phyloP scores from a whole-genome alignment of 2,113 vertebrate species.

The Ammospiza caudacuta region DNA sequence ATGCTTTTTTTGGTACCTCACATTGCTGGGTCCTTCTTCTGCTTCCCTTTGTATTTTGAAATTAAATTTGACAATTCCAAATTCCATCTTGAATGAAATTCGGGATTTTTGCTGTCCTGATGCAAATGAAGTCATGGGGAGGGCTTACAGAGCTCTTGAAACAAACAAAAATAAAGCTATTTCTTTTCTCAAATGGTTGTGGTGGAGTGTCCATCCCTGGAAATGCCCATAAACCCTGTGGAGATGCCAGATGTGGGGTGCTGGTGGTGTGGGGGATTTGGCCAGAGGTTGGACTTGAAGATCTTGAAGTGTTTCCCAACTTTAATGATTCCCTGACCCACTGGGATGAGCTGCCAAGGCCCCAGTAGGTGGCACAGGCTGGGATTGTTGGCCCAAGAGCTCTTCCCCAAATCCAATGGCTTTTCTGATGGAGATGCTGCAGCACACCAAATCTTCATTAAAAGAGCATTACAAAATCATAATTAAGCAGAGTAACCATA shows the following conservation, averaged over 20 bases:
- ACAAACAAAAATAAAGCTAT: neutral
- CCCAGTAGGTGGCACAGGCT: fast-evolving
- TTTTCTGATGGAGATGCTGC: neutral
- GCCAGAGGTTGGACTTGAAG: neutral
- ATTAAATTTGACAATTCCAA: too few relatives aligned
- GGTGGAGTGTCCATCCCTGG: neutral
- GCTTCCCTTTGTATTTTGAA: neutral
- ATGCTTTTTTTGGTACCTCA: neutral
- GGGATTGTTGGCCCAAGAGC: neutral
- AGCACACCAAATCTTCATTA: neutral
- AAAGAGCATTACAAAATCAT: conserved; percentile 28
- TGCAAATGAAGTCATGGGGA: neutral
- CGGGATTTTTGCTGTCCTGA: neutral
- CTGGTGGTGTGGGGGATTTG: neutral
- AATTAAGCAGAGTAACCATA: conserved; percentile 15
- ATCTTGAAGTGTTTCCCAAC: neutral
- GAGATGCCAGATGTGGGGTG: neutral
- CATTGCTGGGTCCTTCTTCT: fast-evolving
- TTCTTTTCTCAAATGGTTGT: neutral
- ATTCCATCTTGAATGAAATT: too few relatives aligned
- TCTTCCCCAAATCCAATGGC: neutral
- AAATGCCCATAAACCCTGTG: neutral
- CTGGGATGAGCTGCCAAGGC: neutral
- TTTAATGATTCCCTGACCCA: neutral
- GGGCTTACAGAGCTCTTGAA: neutral